Base-by-base conservation (phyloP, 2,797 vertebrate species). In the Paedocypris micromegethes region DNA sequence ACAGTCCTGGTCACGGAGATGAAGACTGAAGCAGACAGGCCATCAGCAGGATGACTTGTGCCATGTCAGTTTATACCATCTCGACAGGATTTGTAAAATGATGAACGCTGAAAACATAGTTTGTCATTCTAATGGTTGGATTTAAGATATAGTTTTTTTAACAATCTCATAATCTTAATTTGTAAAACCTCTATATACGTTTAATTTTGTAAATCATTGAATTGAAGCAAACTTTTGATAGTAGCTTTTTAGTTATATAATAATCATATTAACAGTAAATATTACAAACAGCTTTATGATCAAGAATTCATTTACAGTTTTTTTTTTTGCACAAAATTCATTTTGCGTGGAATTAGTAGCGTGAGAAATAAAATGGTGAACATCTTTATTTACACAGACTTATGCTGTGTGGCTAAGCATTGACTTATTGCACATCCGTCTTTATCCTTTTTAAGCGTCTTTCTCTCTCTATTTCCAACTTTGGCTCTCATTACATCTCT, bases 391-490 rank as follows among this genome's bases (percentile, higher is more conserved):
- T 44, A 45, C 63, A 54, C 6, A 56, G 53, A 57, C 65, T 3
- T 55, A 48, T 69, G 53, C 54, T 4, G 42, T 64, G 65, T 64
- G 37, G 60, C 44, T 23, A 5, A 9, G 9, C 9, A 51, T 72
- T 39, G 9, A 51, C 52, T 63, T 57, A 64, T 49, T 70, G 46
- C 52, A 50, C 23, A 52, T 44, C 9, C 9, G 2, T 8, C 48
- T 72, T 59, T 59, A 66, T 65, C 56, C 55, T 72, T 55, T 66
- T 47, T 65, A 58, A 9, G 49, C 51, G 23, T 62, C 9, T 72
- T 44, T 55, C 2, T 9, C 23, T 51, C 45, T 51, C 51, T 61
- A 23, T 72, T n/a, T n/a, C n/a, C n/a, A n/a, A n/a, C n/a, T n/a
- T n/a, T n/a, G n/a, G n/a, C n/a, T n/a, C n/a, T n/a, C n/a, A n/a